phyloP scores from a whole-genome alignment of 2,797 vertebrate genomes.

The Threskiornis aethiopicus region DNA sequence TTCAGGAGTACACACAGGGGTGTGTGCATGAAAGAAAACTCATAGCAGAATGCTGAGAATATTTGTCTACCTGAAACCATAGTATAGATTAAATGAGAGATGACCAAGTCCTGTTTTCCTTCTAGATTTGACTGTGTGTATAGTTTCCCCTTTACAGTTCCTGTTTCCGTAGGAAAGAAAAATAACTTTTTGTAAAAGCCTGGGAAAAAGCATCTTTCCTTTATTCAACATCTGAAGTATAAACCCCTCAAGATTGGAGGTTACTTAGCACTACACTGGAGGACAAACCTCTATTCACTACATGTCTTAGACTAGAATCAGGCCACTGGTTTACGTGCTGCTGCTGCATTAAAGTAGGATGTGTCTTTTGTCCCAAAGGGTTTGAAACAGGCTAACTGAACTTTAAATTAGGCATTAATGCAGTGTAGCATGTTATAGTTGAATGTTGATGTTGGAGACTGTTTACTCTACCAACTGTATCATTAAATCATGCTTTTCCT shows the following conservation, averaged over 20 bases:
- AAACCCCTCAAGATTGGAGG: neutral
- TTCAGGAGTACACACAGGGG: neutral
- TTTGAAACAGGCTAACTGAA: neutral
- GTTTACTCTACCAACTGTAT: slow-evolving; percentile 28
- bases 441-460: neutral
- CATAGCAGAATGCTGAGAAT: neutral
- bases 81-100: neutral
- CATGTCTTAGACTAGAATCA: neutral
- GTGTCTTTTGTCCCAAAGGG: neutral
- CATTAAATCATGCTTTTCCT: slow-evolving; percentile 31
- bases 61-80: neutral
- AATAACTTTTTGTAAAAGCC: neutral
- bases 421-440: neutral
- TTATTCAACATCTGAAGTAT: neutral
- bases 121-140: neutral
- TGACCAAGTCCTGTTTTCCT: neutral
- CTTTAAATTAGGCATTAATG: slow-evolving; percentile 17
- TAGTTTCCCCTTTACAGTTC: neutral
- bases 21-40: neutral
- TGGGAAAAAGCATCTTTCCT: neutral
- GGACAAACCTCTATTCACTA: neutral
- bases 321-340: neutral
- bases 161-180: neutral
- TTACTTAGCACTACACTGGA: neutral
- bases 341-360: neutral